Conservation (phyloP, 1,140 invertebrate species). For the Drosophila nasuta region DNA sequence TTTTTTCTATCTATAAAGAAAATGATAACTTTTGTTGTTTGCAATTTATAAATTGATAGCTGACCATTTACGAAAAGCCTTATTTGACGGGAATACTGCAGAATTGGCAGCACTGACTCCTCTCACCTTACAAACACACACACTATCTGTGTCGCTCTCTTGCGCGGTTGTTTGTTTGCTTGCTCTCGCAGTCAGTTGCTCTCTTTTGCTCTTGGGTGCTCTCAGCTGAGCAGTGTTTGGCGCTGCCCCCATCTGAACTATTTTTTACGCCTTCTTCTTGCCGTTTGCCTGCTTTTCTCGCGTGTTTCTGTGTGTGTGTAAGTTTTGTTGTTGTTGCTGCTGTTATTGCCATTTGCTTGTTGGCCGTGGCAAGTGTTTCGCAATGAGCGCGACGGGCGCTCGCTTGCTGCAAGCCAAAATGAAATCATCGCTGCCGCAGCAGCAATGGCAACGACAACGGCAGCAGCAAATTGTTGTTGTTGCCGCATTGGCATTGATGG, state of each 20-base stretch:
- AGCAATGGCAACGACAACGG: not conserved
- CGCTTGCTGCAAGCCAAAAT: conserved; percentile 67
- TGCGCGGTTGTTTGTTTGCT: conserved; percentile 11
- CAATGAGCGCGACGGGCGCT: conserved; percentile 69
- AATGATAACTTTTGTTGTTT: too few species aligned
- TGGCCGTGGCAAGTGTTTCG: conserved; percentile 83
- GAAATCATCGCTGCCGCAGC: conserved; percentile 69
- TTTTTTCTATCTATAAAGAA: too few species aligned
- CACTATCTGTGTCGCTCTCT: not conserved
- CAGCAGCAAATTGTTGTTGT: conserved; percentile 5
- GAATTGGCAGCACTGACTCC: not conserved
- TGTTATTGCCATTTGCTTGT: conserved; percentile 67
- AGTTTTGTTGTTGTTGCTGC: conserved; percentile 47
- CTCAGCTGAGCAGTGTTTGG: conserved; percentile 66
- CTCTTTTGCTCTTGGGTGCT: conserved; percentile 56
- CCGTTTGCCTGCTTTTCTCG: conserved; percentile 68
- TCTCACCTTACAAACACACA: conserved; percentile 4
- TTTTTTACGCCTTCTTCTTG: conserved; percentile 63
- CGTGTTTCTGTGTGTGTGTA: conserved; percentile 23
- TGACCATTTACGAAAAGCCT: too few species aligned
- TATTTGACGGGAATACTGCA: too few species aligned
- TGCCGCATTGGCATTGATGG: conserved; percentile 67
- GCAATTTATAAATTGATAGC: too few species aligned
- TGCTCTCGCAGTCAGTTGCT: conserved; percentile 28
- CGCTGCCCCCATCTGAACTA: conserved; percentile 70